These are phyloP conservation scores for Seriola rivoliana DNA, from an alignment of 2,113 vertebrate genomes.

Conservation along the genomic window DNA sequence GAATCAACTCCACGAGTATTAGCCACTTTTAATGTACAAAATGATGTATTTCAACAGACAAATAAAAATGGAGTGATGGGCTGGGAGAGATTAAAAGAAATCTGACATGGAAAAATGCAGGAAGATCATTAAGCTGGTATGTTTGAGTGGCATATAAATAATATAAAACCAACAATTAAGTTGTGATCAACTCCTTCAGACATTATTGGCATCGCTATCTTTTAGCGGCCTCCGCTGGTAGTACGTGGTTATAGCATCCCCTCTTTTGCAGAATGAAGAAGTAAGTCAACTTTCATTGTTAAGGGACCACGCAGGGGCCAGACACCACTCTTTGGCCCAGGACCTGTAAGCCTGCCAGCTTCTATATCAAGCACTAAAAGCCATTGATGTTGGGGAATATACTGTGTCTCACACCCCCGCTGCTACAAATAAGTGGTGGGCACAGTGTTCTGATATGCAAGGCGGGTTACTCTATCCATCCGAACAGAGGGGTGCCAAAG, in stretches of 20 bases:
- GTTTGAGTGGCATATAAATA: conserved; percentile 17
- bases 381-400: conserved; percentile 84
- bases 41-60: conserved; percentile 6
- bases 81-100: not conserved
- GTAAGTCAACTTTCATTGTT: conserved; percentile 61
- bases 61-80: not conserved
- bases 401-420: conserved; percentile 84
- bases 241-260: conserved; percentile 48
- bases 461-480: conserved; percentile 82
- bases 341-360: conserved; percentile 69
- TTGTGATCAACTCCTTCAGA: conserved; percentile 1
- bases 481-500: conserved; percentile 73
- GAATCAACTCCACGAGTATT: conserved; percentile 12
- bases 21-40: not conserved
- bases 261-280: conserved; percentile 39
- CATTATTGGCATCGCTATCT: conserved; percentile 51
- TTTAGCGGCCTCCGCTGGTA: conserved; percentile 78
- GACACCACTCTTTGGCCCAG: conserved; percentile 54
- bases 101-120: not conserved
- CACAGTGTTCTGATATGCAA: conserved; percentile 78
- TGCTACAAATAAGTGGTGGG: conserved; percentile 83
- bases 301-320: conserved; percentile 42
- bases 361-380: conserved; percentile 84
- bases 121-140: not conserved
- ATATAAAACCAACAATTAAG: conserved; percentile 28